Base-by-base conservation (phyloP, 2,113 vertebrate species). In the Lepisosteus oculatus region DNA sequence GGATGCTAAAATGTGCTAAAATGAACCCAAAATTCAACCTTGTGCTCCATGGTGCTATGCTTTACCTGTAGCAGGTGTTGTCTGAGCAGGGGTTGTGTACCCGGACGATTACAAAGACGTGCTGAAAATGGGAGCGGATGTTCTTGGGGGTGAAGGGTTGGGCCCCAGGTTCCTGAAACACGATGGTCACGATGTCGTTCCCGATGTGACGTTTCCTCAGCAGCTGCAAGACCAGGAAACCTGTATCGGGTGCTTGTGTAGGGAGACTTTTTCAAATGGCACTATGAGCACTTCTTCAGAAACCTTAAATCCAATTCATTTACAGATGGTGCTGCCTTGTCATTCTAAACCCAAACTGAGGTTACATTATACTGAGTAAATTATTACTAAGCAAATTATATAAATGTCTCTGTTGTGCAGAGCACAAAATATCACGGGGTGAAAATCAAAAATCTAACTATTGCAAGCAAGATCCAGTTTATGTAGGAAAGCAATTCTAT, bases 141-240 rank as follows among this genome's bases (percentile, higher is more conserved):
- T 95, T 93, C 87, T 96, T 98, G 11, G 96, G 96, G 63, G 95
- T 97, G 90, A 98, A 98, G 0, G 96, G 94, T 68, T 95, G 93
- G 69, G 96, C 92, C 68, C 96, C 96, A 2, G 95, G 95, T 84
- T 98, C 96, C 87, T 98, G 96, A 89, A 98, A 97, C 89, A 98
- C 96, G 77, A 98, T 95, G 55, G 96, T 98, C 80, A 98, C 96
- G 3, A 98, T 98, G 86, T 98, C 96, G 73, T 98, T 98, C 56
- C 96, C 96, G 77, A 98, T 97, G 80, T 98, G 96, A 12, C 96
- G 90, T 81, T 98, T 98, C 82, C 96, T 92, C 69, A 98, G 88
- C 82, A 98, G 85, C 95, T 97, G 70, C 55, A 14, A 68, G 57
- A 74, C 41, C 68, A 54, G n/a, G 47, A 51, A 51, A 51, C 47